phyloP scores from a whole-genome alignment of 2,113 vertebrate genomes.

The Drymodes brunneopygia region DNA sequence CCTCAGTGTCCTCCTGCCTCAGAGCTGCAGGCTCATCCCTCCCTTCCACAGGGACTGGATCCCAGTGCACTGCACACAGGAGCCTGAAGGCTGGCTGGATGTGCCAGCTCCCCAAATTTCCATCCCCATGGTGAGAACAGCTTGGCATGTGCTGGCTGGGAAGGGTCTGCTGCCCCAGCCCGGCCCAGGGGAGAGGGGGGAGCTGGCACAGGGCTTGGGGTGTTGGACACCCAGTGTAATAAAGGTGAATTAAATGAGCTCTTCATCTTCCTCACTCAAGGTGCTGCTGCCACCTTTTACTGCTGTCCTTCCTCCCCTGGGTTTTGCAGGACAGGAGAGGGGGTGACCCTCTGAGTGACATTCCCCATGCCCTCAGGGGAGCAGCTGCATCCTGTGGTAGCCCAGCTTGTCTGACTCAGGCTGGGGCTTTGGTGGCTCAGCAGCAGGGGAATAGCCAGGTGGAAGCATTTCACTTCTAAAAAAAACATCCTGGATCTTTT shows the following conservation, averaged over 20 bases:
- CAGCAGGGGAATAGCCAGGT: background rate
- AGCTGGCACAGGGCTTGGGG: background rate
- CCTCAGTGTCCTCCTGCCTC: background rate
- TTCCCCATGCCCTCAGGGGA: background rate
- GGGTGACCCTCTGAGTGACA: background rate
- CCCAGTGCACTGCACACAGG: background rate
- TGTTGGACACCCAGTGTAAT: background rate
- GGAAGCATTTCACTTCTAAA: background rate
- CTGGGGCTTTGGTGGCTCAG: background rate
- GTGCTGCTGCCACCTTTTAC: background rate
- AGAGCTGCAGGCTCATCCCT: background rate
- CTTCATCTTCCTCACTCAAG: background rate
- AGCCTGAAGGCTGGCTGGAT: background rate
- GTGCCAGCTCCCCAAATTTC: background rate
- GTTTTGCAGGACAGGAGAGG: background rate
- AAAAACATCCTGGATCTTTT: background rate
- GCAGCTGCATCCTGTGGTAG: background rate
- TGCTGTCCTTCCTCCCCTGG: background rate
- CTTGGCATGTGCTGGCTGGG: background rate
- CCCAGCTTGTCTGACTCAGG: background rate
- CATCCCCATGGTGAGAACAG: background rate
- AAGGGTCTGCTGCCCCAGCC: background rate
- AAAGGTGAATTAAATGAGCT: rapidly evolving
- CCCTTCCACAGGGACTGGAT: background rate
- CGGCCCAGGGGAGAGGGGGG: background rate